These are phyloP conservation scores for Antrozous pallidus DNA, from an alignment of 2,797 vertebrate species.

Conservation along the genomic window DNA sequence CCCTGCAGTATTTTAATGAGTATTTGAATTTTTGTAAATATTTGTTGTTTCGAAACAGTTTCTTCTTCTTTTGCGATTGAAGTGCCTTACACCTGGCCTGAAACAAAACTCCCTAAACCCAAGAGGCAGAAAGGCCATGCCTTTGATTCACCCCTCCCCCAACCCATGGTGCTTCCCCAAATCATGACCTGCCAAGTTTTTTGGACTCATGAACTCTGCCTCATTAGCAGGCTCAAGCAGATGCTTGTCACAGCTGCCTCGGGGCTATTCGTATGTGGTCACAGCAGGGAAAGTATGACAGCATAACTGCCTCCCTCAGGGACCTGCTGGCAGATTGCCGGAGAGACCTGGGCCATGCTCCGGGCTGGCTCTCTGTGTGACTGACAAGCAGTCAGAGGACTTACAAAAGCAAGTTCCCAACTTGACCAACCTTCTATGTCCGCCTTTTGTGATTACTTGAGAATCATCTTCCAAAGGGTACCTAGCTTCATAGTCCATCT, in stretches of 20 bases:
- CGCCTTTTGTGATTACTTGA: constrained; percentile 1
- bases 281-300: constrained; percentile 15
- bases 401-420: not conserved
- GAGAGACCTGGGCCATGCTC: not conserved
- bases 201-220: constrained; percentile 50
- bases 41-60: not conserved
- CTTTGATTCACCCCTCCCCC: not conserved
- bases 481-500: not conserved
- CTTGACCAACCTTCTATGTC: not conserved
- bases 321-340: constrained; percentile 25
- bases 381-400: not conserved
- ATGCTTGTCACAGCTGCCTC: constrained; percentile 56
- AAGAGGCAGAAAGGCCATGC: not conserved
- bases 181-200: constrained; percentile 41
- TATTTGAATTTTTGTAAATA: constrained; percentile 34
- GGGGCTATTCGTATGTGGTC: constrained; percentile 8
- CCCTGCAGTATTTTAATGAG: not conserved
- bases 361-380: not conserved
- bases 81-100: not conserved
- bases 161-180: not conserved
- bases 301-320: not conserved
- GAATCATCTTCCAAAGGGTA: not conserved
- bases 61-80: not conserved
- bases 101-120: not conserved
- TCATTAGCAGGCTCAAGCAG: constrained; percentile 38